Conservation (phyloP, 2,888 invertebrate genomes). For the Drosophila imparisetae region DNA sequence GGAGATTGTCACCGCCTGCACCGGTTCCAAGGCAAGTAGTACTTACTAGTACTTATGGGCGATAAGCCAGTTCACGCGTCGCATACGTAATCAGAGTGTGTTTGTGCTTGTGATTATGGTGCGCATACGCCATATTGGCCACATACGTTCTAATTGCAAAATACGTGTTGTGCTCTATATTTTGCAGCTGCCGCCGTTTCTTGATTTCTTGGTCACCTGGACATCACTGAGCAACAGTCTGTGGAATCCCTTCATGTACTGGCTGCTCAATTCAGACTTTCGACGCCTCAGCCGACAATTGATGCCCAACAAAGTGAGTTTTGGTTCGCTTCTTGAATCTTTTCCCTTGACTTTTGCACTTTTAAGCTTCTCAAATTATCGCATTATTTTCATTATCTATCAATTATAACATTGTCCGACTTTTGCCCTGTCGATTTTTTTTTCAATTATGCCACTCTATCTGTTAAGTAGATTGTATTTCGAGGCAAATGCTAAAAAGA, state of each 20-base stretch:
- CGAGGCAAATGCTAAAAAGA: neutral
- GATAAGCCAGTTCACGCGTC: slow-evolving; percentile 15
- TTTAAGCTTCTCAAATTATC: neutral
- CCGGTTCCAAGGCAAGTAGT: slow-evolving; percentile 90
- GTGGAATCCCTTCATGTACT: slow-evolving; percentile 95
- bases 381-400: neutral
- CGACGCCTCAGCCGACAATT: slow-evolving; percentile 91
- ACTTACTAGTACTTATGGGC: neutral
- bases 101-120: slow-evolving; percentile 14
- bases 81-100: slow-evolving; percentile 61
- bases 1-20: slow-evolving; percentile 95
- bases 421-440: neutral
- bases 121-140: slow-evolving; percentile 38
- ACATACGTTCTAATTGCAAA: slow-evolving; percentile 35
- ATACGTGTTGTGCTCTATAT: neutral
- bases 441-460: neutral
- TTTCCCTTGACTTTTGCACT: neutral
- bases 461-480: neutral
- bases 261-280: slow-evolving; percentile 94
- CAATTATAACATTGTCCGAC: neutral
- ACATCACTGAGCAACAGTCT: slow-evolving; percentile 94
- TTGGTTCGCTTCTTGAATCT: neutral
- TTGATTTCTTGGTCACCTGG: slow-evolving; percentile 95
- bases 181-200: slow-evolving; percentile 89
- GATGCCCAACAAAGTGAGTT: slow-evolving; percentile 90